Conservation (phyloP, 2,888 invertebrate species). For the Aphrophora alni region DNA sequence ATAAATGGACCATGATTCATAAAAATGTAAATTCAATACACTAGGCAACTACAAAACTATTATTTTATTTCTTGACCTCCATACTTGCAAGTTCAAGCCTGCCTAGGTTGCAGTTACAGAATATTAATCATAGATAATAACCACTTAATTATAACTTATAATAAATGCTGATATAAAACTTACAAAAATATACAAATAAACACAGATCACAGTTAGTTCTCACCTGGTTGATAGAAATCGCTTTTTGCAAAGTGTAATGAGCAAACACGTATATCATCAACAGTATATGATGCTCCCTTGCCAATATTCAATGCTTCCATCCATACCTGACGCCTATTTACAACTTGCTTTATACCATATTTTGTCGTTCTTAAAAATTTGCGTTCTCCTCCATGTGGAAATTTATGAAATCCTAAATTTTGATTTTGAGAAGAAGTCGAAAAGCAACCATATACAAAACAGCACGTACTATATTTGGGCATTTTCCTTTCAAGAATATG, state of each 20-base stretch:
- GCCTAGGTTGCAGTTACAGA: no score
- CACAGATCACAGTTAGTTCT: background rate
- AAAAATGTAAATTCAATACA: no score
- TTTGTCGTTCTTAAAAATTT: conserved; percentile 30
- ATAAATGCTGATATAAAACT: no score
- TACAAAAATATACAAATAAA: no score
- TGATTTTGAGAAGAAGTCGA: conserved; percentile 34
- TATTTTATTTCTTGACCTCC: no score
- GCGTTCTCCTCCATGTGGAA: conserved; percentile 26
- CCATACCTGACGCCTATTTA: conserved; percentile 37
- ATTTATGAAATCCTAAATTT: conserved; percentile 38
- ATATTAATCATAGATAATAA: no score
- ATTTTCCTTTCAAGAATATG: background rate
- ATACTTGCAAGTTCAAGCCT: no score
- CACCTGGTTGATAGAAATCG: conserved; percentile 42
- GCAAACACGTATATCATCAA: conserved; percentile 44
- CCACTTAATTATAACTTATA: no score
- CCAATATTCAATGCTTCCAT: conserved; percentile 40
- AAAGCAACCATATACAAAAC: conserved; percentile 41
- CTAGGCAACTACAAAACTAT: no score
- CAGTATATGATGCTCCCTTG: conserved; percentile 28
- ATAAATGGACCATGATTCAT: no score
- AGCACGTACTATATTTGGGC: conserved; percentile 22
- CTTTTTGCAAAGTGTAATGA: conserved; percentile 45
- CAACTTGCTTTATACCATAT: conserved; percentile 33